These are phyloP conservation scores for Tachina grossa DNA, from an alignment of 2,888 invertebrate genomes.

Conservation along the genomic window DNA sequence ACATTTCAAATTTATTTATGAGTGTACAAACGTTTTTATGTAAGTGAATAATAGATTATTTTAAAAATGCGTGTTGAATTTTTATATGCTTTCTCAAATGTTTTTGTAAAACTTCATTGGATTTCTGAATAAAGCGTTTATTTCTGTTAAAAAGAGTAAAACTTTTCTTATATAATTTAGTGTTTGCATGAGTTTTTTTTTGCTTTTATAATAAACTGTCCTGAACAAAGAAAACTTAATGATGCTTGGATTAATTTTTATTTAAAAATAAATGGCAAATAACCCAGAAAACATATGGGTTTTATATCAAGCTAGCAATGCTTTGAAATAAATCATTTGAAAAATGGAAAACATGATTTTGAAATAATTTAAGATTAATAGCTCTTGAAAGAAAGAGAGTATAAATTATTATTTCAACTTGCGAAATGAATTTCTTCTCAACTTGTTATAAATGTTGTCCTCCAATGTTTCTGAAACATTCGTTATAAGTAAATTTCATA, in stretches of 20 bases:
- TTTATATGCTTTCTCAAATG: conserved; percentile 24
- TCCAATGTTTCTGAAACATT: no score
- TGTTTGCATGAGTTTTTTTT: neutral
- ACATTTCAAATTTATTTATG: neutral
- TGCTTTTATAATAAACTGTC: neutral
- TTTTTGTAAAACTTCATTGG: neutral
- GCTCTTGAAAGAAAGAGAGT: no score
- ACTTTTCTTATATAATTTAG: conserved; percentile 8
- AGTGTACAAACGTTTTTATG: neutral
- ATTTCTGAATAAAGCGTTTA: conserved; percentile 2
- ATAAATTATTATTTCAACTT: no score
- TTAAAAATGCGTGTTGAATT: conserved; percentile 47
- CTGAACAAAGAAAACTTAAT: conserved; percentile 33
- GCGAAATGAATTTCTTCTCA: no score
- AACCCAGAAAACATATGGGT: neutral
- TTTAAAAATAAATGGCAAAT: conserved; percentile 24
- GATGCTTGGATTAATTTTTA: neutral
- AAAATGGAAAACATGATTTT: neutral
- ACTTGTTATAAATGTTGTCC: no score
- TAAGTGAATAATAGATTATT: neutral
- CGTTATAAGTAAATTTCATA: no score
- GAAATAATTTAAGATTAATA: no score
- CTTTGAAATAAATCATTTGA: neutral
- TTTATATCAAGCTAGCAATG: neutral
- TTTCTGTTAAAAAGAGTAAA: neutral